Conservation (phyloP, 2,888 invertebrate genomes). For the Pyrochroa serraticornis region DNA sequence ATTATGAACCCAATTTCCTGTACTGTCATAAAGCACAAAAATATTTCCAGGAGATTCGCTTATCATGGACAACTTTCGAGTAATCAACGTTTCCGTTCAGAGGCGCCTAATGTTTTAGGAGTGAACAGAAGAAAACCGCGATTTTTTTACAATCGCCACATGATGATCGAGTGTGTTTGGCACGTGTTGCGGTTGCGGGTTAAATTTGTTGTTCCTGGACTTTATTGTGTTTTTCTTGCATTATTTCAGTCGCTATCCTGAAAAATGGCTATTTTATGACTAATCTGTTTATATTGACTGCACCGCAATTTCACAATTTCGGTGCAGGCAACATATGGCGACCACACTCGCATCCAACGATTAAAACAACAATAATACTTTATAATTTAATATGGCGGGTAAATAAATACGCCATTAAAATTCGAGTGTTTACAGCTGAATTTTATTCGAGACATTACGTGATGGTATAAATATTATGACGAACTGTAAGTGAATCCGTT, state of each 20-base stretch:
- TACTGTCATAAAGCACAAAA: conserved; percentile 34
- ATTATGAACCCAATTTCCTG: conserved; percentile 42
- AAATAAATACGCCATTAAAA: conserved; percentile 68
- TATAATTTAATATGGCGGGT: conserved; percentile 56
- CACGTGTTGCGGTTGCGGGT: conserved; percentile 24
- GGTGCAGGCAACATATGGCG: conserved; percentile 43
- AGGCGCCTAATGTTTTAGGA: conserved; percentile 1
- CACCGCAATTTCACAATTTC: conserved; percentile 24
- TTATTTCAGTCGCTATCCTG: background rate
- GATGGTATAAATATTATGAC: conserved; percentile 66
- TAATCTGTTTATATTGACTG: conserved; percentile 18
- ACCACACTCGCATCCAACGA: conserved; percentile 43
- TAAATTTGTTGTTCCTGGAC: conserved; percentile 7
- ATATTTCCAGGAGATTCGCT: conserved; percentile 37
- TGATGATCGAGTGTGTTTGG: conserved; percentile 17
- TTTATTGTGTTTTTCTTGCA: conserved; percentile 6
- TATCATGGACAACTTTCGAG: conserved; percentile 24
- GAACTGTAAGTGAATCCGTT: conserved; percentile 54
- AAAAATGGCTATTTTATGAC: conserved; percentile 4
- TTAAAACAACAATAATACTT: conserved; percentile 47
- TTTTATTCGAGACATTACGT: conserved; percentile 65
- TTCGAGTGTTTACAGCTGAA: conserved; percentile 61
- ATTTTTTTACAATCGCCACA: conserved; percentile 1
- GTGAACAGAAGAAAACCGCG: background rate
- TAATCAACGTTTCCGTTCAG: conserved; percentile 9